These are phyloP conservation scores for Acestrorhynchus altus DNA, from an alignment of 2,797 vertebrate genomes.

Conservation along the genomic window DNA sequence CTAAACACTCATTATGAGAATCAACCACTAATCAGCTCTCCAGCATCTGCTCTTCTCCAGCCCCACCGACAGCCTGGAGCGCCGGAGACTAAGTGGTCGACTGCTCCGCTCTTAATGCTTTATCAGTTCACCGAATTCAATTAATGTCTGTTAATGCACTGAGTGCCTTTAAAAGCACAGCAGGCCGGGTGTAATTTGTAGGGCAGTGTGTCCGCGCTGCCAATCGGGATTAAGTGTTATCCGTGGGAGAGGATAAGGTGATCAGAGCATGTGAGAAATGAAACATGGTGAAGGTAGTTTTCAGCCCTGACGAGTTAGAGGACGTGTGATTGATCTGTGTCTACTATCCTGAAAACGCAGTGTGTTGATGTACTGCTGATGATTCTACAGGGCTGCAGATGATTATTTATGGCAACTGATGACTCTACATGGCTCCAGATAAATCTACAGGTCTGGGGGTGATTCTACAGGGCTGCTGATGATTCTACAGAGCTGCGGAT, in stretches of 20 bases:
- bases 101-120: constrained; percentile 21
- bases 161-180: constrained; percentile 55
- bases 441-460: no score
- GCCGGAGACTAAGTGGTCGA: constrained; percentile 43
- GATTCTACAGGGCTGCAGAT: no score
- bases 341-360: no score
- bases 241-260: constrained; percentile 15
- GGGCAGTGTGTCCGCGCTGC: constrained; percentile 43
- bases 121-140: constrained; percentile 58
- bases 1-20: not conserved
- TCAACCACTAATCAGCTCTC: constrained; percentile 28
- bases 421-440: no score
- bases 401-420: no score
- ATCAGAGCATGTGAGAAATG: no score
- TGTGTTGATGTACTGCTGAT: no score
- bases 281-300: no score
- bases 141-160: constrained; percentile 74
- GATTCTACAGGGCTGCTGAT: no score
- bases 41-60: constrained; percentile 23
- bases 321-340: no score
- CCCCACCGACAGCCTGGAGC: constrained; percentile 36
- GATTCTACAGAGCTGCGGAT: no score
- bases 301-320: no score
- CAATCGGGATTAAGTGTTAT: constrained; percentile 24
- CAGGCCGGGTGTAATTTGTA: constrained; percentile 35